Conservation (phyloP, 2,797 vertebrate species). For the Nasua narica region DNA sequence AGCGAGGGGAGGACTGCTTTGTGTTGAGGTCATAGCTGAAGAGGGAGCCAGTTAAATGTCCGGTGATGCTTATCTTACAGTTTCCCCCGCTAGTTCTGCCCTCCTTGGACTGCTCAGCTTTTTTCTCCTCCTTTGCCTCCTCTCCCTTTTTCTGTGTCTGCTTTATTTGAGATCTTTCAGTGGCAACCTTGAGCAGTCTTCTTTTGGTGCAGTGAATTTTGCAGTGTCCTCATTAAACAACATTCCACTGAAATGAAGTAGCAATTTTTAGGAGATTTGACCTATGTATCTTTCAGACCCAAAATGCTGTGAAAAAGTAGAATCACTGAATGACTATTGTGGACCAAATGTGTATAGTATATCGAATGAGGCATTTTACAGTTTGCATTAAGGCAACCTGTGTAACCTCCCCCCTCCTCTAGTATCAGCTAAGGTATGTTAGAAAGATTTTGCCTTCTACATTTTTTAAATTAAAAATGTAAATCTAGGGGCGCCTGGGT, state of each 20-base stretch:
- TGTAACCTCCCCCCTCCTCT: background rate
- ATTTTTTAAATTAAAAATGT: background rate
- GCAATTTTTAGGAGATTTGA: background rate
- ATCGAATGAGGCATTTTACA: background rate
- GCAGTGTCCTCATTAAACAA: background rate
- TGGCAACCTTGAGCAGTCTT: background rate
- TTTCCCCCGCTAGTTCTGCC: background rate
- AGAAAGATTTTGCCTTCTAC: background rate
- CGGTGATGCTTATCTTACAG: background rate
- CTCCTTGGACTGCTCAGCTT: background rate
- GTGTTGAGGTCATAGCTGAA: background rate
- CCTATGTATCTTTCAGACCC: background rate
- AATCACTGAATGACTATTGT: background rate
- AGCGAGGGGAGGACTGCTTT: background rate
- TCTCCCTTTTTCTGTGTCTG: background rate
- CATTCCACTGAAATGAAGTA: background rate
- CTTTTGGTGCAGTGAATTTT: constrained; percentile 4
- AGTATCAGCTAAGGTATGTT: background rate
- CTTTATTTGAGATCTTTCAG: background rate
- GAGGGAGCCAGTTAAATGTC: background rate
- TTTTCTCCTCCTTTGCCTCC: background rate
- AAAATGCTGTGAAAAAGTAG: background rate
- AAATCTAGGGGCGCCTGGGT: too few relatives aligned
- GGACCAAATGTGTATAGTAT: background rate
- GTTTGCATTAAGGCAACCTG: background rate